A percentile compares a stretch with the other conserved stretches of the same genome.
Conservation (phyloP, 2,888 invertebrate species). For the Aphodius granarius region DNA sequence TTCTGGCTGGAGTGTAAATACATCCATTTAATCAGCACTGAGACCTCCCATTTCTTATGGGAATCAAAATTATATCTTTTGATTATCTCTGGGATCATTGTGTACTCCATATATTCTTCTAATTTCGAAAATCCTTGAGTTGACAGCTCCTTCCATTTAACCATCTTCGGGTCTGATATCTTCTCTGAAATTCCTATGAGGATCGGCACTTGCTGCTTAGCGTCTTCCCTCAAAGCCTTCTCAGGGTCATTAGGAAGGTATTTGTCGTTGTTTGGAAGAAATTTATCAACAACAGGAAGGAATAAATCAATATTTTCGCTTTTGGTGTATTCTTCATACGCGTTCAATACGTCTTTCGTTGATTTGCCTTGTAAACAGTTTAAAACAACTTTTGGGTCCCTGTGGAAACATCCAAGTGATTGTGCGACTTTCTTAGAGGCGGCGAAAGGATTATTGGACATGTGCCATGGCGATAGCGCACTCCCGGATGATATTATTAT, state of each 20-base stretch:
- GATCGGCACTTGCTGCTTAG: constrained; percentile 64
- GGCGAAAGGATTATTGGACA: constrained; percentile 50
- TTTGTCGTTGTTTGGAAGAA: constrained; percentile 62
- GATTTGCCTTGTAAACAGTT: constrained; percentile 66
- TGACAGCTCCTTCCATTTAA: constrained; percentile 62
- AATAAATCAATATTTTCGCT: constrained; percentile 61
- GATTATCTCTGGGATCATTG: constrained; percentile 62
- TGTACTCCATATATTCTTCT: constrained; percentile 60
- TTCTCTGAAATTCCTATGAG: constrained; percentile 70
- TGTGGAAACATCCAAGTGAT: constrained; percentile 57
- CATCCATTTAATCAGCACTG: constrained; percentile 61
- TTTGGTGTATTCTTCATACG: constrained; percentile 61
- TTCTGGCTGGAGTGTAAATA: constrained; percentile 55
- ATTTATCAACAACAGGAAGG: constrained; percentile 66
- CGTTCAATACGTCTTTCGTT: constrained; percentile 61
- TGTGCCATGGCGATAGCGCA: constrained; percentile 54
- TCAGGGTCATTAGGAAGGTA: constrained; percentile 62
- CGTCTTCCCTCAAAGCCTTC: constrained; percentile 57
- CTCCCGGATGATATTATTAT: constrained; percentile 70
- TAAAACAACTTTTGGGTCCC: constrained; percentile 57
- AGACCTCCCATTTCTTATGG: constrained; percentile 40
- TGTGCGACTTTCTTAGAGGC: constrained; percentile 62
- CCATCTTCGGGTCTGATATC: constrained; percentile 45
- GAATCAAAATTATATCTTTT: constrained; percentile 50
- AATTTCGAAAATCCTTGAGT: constrained; percentile 59